A percentile compares a stretch with the other conserved stretches of the same genome.
Conservation (phyloP, 37 sponge, comb jelly and placozoan species). For the Ianthella basta region DNA sequence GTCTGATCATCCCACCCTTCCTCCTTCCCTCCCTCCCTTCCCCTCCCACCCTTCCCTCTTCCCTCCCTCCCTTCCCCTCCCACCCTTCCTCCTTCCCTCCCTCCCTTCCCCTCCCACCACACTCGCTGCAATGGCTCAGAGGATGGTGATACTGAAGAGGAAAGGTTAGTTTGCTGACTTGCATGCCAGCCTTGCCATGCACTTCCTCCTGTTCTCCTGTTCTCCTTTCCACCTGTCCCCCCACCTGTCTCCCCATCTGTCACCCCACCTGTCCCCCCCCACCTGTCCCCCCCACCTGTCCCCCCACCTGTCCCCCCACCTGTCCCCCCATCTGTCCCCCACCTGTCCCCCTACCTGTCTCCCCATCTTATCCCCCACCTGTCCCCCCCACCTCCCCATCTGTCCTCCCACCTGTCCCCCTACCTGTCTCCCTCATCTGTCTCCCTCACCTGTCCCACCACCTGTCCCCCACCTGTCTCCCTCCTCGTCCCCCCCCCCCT, state of each 20-base stretch:
- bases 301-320: too few species aligned
- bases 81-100: slow-evolving; percentile 8
- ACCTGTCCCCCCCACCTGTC: not conserved
- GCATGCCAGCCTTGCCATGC: slow-evolving; percentile 5
- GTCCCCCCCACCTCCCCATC: too few species aligned
- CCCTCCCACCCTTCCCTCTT: not conserved
- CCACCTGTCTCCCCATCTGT: not conserved
- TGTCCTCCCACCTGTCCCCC: slow-evolving; percentile 6
- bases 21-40: not conserved
- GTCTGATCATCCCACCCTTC: not conserved
- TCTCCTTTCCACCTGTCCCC: slow-evolving; percentile 8
- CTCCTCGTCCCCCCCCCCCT: not conserved
- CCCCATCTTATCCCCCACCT: not conserved
- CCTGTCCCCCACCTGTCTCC: slow-evolving; percentile 15
- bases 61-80: not conserved
- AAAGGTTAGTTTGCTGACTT: not conserved
- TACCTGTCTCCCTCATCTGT: too few species aligned
- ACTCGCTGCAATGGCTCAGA: not conserved
- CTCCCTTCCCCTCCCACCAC: not conserved
- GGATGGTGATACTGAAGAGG: too few species aligned
- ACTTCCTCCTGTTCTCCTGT: slow-evolving; percentile 6
- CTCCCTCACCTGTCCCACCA: slow-evolving; percentile 13
- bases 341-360: not conserved
- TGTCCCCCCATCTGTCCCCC: slow-evolving; percentile 9
- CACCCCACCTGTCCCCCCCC: not conserved